Evolutionary conservation across 2,797 vertebrate genomes (phyloP), one percentile per base, ranked within the genome.

Genomic region (Tenualosa ilisha): DNA sequence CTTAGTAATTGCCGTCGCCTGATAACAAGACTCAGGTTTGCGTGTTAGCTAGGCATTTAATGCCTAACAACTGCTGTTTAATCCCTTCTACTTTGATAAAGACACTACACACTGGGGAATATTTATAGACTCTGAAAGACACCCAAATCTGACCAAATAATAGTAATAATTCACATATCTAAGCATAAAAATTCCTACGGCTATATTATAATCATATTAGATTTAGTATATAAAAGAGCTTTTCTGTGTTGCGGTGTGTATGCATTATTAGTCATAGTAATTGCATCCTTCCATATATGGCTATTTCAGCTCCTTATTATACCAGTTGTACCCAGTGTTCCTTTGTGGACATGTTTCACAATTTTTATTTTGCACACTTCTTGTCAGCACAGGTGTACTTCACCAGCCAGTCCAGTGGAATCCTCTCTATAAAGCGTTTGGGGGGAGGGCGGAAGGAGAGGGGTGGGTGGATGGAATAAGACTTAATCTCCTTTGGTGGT

Each of bases 401-500:
- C 40, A 79, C 40, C 20, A 13, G 46, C 59, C 56, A n/a, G 79
- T 84, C 81, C 83, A 84, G 63, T 61, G n/a, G 84, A 84, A 82
- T 61, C 31, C 20, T 46, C 43, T 81, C 82, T 49, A 26, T 26
- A 51, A 68, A 49, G 87, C 63, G 53, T 13, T 43, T 82, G 79
- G 83, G 61, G 83, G 84, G 24, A 84, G 63, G 84, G 46, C 89
- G 89, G 83, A 83, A 82, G 61, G 83, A 83, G 83, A 53, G 15
- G 43, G 75, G 40, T 81, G 63, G 84, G 51, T 89, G 89, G 85
- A 59, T 90, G 89, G 87, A 79, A 79, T 79, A 79, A 88, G 87
- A 90, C 92, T 87, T 96, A 96, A 96, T 96, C 96, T 94, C 88
- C 91, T 96, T 94, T 96, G 92, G 89, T 92, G 91, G 92, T 93